A percentile compares a stretch with the other conserved stretches of the same genome.
Evolutionary conservation across 2,888 invertebrate genomes (phyloP).

Genomic region (Agapostemon virescens): DNA sequence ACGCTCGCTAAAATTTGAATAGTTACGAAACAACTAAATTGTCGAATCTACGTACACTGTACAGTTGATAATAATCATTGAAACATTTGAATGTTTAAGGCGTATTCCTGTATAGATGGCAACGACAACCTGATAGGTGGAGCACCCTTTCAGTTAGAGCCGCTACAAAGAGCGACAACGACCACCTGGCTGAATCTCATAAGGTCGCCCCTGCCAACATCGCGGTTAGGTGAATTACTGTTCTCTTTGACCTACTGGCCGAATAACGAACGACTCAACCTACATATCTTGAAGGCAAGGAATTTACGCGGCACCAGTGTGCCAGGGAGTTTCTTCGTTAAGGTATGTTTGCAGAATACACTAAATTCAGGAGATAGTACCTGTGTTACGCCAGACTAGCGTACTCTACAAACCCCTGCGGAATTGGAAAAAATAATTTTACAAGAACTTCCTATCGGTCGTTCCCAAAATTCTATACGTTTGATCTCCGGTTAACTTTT

Average conservation of each 20-base stretch:
- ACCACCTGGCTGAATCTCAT: slow-evolving; percentile 90
- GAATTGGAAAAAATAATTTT: background rate
- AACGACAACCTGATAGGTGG: slow-evolving; percentile 74
- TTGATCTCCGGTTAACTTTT: too few species aligned
- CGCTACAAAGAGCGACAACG: slow-evolving; percentile 83
- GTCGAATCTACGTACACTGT: background rate
- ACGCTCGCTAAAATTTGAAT: too few species aligned
- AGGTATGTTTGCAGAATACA: slow-evolving; percentile 81
- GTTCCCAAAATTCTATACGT: too few species aligned
- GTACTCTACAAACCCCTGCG: background rate
- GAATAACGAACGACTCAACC: slow-evolving; percentile 90
- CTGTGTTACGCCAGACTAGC: background rate
- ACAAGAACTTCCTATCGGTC: background rate
- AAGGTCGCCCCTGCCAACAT: slow-evolving; percentile 82
- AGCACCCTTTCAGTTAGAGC: slow-evolving; percentile 74
- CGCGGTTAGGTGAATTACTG: slow-evolving; percentile 89
- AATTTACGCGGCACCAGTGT: slow-evolving; percentile 85
- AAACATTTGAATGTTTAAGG: slow-evolving; percentile 57
- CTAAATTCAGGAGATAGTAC: background rate
- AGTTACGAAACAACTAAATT: background rate
- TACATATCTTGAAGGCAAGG: slow-evolving; percentile 89
- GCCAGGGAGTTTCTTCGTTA: slow-evolving; percentile 88
- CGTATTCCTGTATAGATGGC: slow-evolving; percentile 71
- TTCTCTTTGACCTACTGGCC: slow-evolving; percentile 91
- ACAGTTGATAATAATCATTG: background rate